A percentile compares a stretch with the other conserved stretches of the same genome.
Conservation (phyloP, 2,888 invertebrate species). For the Cylindroiulus punctatus region DNA sequence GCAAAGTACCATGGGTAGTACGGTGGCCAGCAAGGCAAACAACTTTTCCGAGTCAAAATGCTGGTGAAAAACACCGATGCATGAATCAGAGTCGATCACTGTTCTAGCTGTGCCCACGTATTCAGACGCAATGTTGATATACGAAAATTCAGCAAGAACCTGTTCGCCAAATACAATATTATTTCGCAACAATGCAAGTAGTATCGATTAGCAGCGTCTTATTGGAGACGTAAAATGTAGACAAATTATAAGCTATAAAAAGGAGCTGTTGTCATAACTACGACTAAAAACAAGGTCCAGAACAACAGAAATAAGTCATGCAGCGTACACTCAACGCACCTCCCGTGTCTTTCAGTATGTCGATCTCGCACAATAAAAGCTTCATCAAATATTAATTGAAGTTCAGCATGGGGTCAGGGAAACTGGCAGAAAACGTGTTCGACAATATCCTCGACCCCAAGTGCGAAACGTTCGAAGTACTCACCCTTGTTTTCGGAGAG, state of each 20-base stretch:
- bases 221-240: background rate
- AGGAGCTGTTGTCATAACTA: background rate
- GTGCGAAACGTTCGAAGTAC: background rate
- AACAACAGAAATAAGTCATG: background rate
- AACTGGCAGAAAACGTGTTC: background rate
- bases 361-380: background rate
- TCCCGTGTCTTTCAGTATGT: background rate
- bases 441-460: background rate
- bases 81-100: background rate
- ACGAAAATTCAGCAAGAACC: too few species aligned
- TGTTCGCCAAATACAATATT: too few species aligned
- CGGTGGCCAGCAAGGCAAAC: constrained; percentile 15
- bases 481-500: too few species aligned
- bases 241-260: background rate
- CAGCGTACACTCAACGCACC: background rate
- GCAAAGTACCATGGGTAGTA: background rate
- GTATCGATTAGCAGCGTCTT: background rate
- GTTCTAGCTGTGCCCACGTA: background rate
- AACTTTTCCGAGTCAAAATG: background rate
- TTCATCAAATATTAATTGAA: background rate
- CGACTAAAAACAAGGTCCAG: background rate
- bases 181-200: too few species aligned
- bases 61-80: background rate
- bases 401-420: background rate
- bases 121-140: background rate